Evolutionary conservation across 2,113 vertebrate genomes (phyloP).

Genomic region (Chrysemys picta): DNA sequence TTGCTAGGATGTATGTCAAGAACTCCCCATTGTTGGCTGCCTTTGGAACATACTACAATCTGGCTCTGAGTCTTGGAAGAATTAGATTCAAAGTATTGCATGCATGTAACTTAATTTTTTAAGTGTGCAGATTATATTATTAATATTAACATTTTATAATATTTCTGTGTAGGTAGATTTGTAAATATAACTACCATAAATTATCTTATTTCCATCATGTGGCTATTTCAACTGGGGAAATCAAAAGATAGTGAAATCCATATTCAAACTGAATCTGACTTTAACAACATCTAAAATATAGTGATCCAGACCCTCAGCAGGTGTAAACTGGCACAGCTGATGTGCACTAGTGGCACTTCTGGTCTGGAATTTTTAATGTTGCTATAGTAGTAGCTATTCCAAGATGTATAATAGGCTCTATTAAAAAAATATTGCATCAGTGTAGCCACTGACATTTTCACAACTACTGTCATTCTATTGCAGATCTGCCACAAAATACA

Average conservation of each 20-base stretch:
- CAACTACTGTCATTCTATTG: not conserved
- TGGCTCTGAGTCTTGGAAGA: not conserved
- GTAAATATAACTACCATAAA: fast-evolving
- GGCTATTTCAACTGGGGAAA: not conserved
- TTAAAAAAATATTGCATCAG: not conserved
- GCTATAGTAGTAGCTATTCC: not conserved
- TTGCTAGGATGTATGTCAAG: not conserved
- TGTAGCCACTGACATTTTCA: not conserved
- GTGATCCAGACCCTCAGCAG: not conserved
- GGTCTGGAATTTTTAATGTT: not conserved
- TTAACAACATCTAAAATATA: fast-evolving
- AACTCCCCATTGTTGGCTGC: not conserved
- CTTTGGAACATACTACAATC: not conserved
- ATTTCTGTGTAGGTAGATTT: not conserved
- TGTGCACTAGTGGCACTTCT: not conserved
- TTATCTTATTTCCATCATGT: not conserved
- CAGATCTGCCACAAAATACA: not conserved
- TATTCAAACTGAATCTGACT: fast-evolving
- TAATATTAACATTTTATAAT: not conserved
- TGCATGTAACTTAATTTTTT: not conserved
- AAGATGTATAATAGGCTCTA: not conserved
- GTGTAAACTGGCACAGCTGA: fast-evolving
- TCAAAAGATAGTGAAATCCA: not conserved
- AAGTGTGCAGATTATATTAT: not conserved
- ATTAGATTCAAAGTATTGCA: not conserved